Evolutionary conservation across 2,888 invertebrate species (phyloP).

Genomic region (Erebia aethiops): DNA sequence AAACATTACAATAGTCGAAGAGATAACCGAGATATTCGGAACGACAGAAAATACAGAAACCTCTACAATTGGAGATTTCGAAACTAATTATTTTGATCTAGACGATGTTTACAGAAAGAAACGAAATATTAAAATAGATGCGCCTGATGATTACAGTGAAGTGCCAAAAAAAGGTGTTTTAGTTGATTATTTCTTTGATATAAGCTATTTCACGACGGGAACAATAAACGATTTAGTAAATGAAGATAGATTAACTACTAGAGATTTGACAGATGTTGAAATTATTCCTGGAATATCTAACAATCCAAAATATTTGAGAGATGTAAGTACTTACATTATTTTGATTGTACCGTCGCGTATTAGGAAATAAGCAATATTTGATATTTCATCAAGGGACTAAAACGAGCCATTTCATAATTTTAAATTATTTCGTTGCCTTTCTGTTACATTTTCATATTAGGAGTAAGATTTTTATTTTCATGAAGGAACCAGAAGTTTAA

Average conservation of each 20-base stretch:
- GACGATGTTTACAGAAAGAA: slow-evolving; percentile 50
- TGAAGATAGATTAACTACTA: slow-evolving; percentile 56
- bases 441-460: too few species aligned
- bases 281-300: slow-evolving; percentile 44
- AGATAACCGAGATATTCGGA: slow-evolving; percentile 51
- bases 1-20: slow-evolving; percentile 51
- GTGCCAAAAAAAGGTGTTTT: slow-evolving; percentile 48
- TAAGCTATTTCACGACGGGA: slow-evolving; percentile 48
- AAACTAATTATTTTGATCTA: slow-evolving; percentile 44
- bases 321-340: slow-evolving; percentile 27
- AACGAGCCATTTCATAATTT: too few species aligned
- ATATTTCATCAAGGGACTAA: too few species aligned
- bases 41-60: slow-evolving; percentile 44
- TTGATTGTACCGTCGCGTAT: not conserved
- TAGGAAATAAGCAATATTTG: not conserved
- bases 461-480: too few species aligned
- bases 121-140: slow-evolving; percentile 44
- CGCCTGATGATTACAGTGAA: slow-evolving; percentile 51
- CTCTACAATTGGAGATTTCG: slow-evolving; percentile 53
- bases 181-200: slow-evolving; percentile 61
- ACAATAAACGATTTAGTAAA: slow-evolving; percentile 56
- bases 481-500: too few species aligned
- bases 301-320: slow-evolving; percentile 17
- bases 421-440: too few species aligned
- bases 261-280: slow-evolving; percentile 56